Base-by-base conservation (phyloP, 2,888 invertebrate genomes). In the Corythucha ciliata region DNA sequence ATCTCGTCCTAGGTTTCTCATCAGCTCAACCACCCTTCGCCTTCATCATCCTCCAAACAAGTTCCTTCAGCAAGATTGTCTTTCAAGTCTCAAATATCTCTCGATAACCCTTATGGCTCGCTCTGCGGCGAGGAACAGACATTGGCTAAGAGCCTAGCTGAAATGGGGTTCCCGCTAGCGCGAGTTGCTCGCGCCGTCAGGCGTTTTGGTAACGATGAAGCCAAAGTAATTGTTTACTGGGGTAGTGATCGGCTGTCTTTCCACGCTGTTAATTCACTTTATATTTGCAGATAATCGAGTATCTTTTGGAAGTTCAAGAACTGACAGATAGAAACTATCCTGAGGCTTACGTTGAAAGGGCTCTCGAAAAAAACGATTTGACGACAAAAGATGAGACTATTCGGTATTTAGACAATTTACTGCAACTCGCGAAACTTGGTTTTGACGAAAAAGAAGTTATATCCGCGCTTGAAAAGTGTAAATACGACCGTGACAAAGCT, bases 141-240 rank as follows among this genome's bases (percentile, higher is more conserved):
- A 20, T 33, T 53, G 37, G 53, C 53, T 2, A 26, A 36, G 8
- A 80, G 79, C 58, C 79, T 92, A 53, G 80, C 80, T 63, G 77
- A 79, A 55, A 93, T 93, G 92, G 93, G 93, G 1, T 93, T 93
- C 66, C 82, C 87, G 0, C 66, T 84, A 46, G 76, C 82, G 52
- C 77, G 87, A 67, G 88, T 87, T 16, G 81, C 84, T 4, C 77
- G 87, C 61, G 83, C 86, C n/a, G 83, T 83, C 60, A 77, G 79
- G 60, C 72, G 80, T 44, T 72, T 87, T 58, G 89, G 90, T 52
- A 75, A 74, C 66, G 81, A 88, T 72, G 85, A 90, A 69, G 90
- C 88, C 69, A 87, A 85, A 78, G 87, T 86, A 67, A 69, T 66
- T 58, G 25, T 34, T 27, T 41, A 20, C 27, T 1, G n/a, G n/a